Evolutionary conservation across 2,113 vertebrate species (phyloP).

Genomic region (Sorex araneus): DNA sequence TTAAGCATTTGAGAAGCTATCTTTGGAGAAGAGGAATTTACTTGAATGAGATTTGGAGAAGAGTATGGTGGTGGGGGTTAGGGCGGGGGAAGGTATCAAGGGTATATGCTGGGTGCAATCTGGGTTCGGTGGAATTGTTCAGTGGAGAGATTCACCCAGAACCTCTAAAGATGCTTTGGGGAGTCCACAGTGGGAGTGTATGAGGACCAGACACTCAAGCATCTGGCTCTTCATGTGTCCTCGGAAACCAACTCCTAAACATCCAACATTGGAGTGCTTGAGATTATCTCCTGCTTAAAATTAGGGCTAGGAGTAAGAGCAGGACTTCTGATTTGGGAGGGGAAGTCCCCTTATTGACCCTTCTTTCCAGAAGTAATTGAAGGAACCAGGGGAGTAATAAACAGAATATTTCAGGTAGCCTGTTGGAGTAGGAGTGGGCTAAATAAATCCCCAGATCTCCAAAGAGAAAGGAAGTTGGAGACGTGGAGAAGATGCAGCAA

Average conservation of each 20-base stretch:
- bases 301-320: conserved; percentile 39
- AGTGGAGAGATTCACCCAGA: background rate
- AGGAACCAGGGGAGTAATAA: background rate
- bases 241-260: conserved; percentile 3
- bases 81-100: background rate
- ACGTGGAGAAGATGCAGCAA: too few relatives aligned
- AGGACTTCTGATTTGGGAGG: background rate
- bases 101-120: background rate
- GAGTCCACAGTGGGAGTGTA: background rate
- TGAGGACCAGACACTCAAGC: background rate
- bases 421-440: background rate
- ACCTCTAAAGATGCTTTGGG: background rate
- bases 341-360: background rate
- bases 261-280: conserved; percentile 46
- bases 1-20: conserved; percentile 69
- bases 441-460: background rate
- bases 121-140: too few relatives aligned
- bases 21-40: conserved; percentile 34
- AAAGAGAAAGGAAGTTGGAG: background rate
- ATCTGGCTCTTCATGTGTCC: conserved; percentile 1
- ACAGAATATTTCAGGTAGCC: background rate
- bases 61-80: background rate
- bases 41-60: conserved; percentile 48
- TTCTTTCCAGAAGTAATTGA: conserved; percentile 23
- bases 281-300: conserved; percentile 9